Base-by-base conservation (phyloP, 2,113 vertebrate species). In the Toxotes jaculatrix region DNA sequence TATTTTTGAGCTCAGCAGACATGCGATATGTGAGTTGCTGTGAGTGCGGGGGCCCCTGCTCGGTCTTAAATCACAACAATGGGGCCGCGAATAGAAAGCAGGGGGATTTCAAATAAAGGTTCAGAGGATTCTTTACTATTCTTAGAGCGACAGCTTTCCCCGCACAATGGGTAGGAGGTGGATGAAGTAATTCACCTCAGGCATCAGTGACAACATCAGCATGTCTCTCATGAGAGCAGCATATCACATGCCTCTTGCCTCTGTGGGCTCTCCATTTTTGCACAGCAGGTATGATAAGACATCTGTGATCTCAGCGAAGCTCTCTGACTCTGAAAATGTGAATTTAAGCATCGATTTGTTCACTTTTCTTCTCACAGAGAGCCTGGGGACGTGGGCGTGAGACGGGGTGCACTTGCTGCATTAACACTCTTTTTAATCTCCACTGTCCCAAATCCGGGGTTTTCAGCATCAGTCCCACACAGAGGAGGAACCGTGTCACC, bases 51-150 rank as follows among this genome's bases (percentile, higher is more conserved):
- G 19, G 36, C 74, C 11, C 3, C 34, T 23, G 36, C 14, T 0
- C 31, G 82, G 27, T 80, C 74, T 87, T 86, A 87, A 87, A 79
- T 82, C 74, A 82, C 82, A 67, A 90, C 85, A 89, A 80, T 79
- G 68, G 63, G 53, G 76, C 55, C 73, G 1, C 31, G 23, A 88
- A 88, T 80, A 86, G 87, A 77, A 74, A 68, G 66, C 62, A 32
- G 78, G 19, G 51, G 77, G 34, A 2, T 47, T 77, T 5, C 7
- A 51, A 51, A 21, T 68, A 27, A 62, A 16, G 51, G 6, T 63
- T 72, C 51, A 38, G 53, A 34, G 59, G 87, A 87, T 79, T 86
- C 80, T 86, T 53, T 36, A 62, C 74, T 91, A 86, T 91, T 89
- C 80, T 80, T 88, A 69, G 86, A 40, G 42, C 59, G 0, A 64